Percentiles rank a stretch among this genome's conserved stretches.
Conservation (phyloP, 2,797 vertebrate species). For the Acestrorhynchus altus region DNA sequence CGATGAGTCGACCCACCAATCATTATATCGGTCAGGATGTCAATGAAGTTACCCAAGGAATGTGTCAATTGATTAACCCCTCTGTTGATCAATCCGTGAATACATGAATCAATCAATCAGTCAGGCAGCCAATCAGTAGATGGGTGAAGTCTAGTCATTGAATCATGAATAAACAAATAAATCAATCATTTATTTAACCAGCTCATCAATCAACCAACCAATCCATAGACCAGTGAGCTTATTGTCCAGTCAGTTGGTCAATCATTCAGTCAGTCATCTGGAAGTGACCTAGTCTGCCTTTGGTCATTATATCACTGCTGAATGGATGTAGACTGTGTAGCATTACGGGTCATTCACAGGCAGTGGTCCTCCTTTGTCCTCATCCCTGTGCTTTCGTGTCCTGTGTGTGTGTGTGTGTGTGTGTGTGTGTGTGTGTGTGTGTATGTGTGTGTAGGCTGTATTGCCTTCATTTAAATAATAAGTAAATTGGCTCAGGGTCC, state of each 20-base stretch:
- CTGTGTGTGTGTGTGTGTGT: background rate
- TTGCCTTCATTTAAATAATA: background rate
- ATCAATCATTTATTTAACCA: background rate
- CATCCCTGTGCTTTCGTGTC: background rate
- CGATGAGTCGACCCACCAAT: too few relatives aligned
- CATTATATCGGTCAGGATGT: too few relatives aligned
- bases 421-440: background rate
- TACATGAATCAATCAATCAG: too few relatives aligned
- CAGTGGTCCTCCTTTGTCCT: background rate
- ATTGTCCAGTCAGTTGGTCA: background rate
- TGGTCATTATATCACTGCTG: slow-evolving; percentile 56
- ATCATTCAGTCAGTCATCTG: background rate
- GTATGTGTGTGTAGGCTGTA: background rate
- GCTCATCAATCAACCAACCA: background rate
- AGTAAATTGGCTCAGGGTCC: background rate
- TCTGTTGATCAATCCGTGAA: too few relatives aligned
- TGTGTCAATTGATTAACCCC: too few relatives aligned
- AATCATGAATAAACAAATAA: too few relatives aligned
- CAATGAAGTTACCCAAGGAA: too few relatives aligned
- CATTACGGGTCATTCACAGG: background rate
- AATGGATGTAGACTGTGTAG: slow-evolving; percentile 19
- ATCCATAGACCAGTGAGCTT: background rate
- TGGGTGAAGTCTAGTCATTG: too few relatives aligned
- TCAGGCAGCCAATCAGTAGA: too few relatives aligned
- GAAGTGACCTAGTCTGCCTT: slow-evolving; percentile 52